Evolutionary conservation across 2,797 vertebrate genomes (phyloP), one percentile per base, ranked within the genome.

Genomic region (Sebastolobus alascanus): DNA sequence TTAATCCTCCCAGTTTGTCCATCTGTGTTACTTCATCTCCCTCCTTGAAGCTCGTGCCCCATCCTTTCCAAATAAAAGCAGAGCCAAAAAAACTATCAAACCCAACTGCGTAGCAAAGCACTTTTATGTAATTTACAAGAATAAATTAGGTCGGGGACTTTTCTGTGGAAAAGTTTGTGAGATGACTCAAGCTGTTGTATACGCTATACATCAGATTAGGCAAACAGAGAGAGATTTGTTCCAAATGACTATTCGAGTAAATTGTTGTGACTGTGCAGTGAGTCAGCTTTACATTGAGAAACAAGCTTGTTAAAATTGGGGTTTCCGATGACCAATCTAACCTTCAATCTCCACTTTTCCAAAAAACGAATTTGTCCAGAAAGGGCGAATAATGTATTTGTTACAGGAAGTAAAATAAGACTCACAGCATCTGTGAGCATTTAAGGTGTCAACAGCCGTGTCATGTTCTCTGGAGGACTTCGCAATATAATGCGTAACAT

Each of bases 351-450:
- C 46, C 0, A 8, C 54, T 5, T 85, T 85, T 85, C 81, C 81
- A 85, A 83, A 90, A 91, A 73, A 25, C 25, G 74, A 29, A n/a
- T 82, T 85, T 56, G 43, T 20, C 58, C 43, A 66, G 63, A 75
- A 76, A 37, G 22, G n/a, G 64, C 12, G 64, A 71, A 87, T 80
- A 58, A 68, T 77, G 64, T 66, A 69, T 69, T 77, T 77, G 31
- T 89, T 55, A 74, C 67, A 78, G 84, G 87, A 90, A 87, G 90
- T 68, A 55, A 82, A 84, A 75, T 35, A 43, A 43, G 46, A 56
- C 80, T 84, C 70, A 35, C 52, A 75, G 50, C 89, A 91, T 94
- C 86, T 92, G 91, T 65, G 61, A 90, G 75, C 52, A 29, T 77
- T 94, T 92, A 92, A 80, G 77, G 73, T 79, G 77, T 84, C 83